Evolutionary conservation across 2,797 vertebrate genomes (phyloP), one percentile per base, ranked within the genome.

Genomic region (Staurois parvus): DNA sequence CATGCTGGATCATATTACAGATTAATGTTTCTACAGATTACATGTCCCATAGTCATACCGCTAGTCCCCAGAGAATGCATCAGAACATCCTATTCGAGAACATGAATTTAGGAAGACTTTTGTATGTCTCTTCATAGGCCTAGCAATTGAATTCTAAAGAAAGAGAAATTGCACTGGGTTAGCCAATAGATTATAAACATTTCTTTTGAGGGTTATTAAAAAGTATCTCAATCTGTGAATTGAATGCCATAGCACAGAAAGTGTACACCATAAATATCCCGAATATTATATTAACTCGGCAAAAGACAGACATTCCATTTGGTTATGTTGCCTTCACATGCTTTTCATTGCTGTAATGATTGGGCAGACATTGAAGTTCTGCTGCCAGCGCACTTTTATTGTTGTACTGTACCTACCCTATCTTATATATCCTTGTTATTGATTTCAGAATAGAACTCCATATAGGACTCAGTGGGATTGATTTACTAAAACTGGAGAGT

Each of bases 1-100:
- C 89, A 88, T 87, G 88, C 93, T 92, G 92, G 92, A 86, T 88
- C 88, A 86, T 81, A 92, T 94, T 94, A 92, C 90, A 91, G 89
- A 91, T 92, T 74, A 92, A 91, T 91, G 93, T 89, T 86, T 72
- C 78, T 81, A 72, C 79, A 85, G 72, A 81, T 81, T 86, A 75
- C 79, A 72, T 77, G 79, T 67, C 26, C 79, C 59, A 5, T 86
- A 69, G 73, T 29, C 78, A 42, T 66, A 73, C 66, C 72, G 29
- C 24, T n/a, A 81, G 81, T 9, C 56, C 37, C 56, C 48, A 64
- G 32, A 83, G 21, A 40, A 45, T 67, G 78, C 13, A 15, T 68
- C 70, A 34, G 48, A 70, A 84, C 37, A 68, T 79, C 64, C 26
- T 29, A 64, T 48, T 17, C 34, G 29, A 30, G 34, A 76, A 56